Evolutionary conservation across 2,888 invertebrate species (phyloP), one percentile per base, ranked within the genome.

Genomic region (Ernsta delagoae): DNA sequence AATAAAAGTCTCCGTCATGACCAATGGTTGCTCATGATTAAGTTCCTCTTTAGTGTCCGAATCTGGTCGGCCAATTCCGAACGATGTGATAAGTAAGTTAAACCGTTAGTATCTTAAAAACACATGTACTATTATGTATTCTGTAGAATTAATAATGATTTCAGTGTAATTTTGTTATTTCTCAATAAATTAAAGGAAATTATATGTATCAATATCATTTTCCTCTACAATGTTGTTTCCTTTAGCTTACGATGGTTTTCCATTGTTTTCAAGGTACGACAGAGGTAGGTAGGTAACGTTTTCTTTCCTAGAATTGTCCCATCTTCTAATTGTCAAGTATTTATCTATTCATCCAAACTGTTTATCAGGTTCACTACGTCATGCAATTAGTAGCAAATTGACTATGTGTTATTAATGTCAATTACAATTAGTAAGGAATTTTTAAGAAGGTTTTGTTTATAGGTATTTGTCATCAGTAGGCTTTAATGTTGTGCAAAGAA

Each of bases 381-480:
- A 75, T 62, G 73, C 77, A 83, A 87, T 87, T 86, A 87, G 76
- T 75, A 77, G 72, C 78, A 81, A 86, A 82, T 85, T 79, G 76
- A 77, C 82, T 79, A 82, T 75, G 77, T 75, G 79, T 75, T 76
- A 80, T 81, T 74, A 72, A 70, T 76, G 73, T 75, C 80, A 80
- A 86, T 87, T 83, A 75, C 79, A 81, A 87, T 87, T 83, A 85
- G 75, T 75, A 66, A 73, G 74, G 78, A 77, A 83, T 83, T 79
- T 77, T 74, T 75, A 78, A 78, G 77, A 74, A 72, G 70, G 57
- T 36, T 67, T 67, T 36, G 54, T 67, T 61, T 74, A 68, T 73
- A 73, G 61, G n/a, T n/a, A n/a, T 16, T 34, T 36, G 65, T 68
- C 59, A 61, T 70, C 66, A 72, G 71, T 61, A 57, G 68, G 65